These are phyloP conservation scores for Platysternon megacephalum DNA, from an alignment of 2,113 vertebrate species.

Conservation along the genomic window DNA sequence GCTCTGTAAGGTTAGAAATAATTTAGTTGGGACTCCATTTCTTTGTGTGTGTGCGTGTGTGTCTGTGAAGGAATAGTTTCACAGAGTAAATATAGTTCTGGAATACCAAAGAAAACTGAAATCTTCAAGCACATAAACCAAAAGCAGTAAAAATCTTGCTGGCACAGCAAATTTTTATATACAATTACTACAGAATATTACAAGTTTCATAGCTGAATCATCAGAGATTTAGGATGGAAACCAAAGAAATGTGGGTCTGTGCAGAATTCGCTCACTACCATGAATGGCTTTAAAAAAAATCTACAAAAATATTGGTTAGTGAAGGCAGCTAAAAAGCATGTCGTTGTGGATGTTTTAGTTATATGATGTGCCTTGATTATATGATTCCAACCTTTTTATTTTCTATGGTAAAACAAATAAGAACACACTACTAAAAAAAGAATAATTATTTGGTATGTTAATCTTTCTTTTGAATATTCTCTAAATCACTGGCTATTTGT, in stretches of 20 bases:
- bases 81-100: conserved; percentile 1
- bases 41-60: background rate
- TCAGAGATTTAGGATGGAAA: conserved; percentile 47
- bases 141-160: conserved; percentile 28
- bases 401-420: background rate
- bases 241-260: background rate
- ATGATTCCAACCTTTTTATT: background rate
- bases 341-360: background rate
- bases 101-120: conserved; percentile 40
- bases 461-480: background rate
- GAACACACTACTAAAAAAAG: background rate
- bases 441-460: background rate
- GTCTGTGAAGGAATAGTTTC: background rate
- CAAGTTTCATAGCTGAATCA: conserved; percentile 62
- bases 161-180: conserved; percentile 43
- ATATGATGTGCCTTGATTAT: conserved; percentile 6
- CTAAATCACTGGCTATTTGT: background rate
- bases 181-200: conserved; percentile 52
- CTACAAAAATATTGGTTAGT: background rate
- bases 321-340: background rate
- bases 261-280: background rate
- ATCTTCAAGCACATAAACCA: conserved; percentile 40
- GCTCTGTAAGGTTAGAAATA: background rate
- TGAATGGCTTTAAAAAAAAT: background rate
- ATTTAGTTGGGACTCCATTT: background rate